Percentiles rank a stretch among this genome's conserved stretches.
Conservation (phyloP, 1,140 invertebrate genomes). For the Drosophila punjabiensis region DNA sequence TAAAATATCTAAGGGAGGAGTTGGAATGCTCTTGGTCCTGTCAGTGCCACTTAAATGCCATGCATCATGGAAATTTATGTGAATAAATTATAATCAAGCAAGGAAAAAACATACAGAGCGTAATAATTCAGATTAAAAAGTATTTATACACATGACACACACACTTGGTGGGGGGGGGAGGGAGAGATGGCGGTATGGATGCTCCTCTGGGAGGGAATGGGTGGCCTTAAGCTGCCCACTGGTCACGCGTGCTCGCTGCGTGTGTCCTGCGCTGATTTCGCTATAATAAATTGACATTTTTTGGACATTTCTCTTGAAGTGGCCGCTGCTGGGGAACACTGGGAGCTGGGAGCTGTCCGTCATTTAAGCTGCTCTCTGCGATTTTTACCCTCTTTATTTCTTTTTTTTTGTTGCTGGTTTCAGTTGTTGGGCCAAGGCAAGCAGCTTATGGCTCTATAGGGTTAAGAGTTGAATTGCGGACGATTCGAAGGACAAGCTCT, state of each 20-base stretch:
- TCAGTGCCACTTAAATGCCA: constrained; percentile 74
- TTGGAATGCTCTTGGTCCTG: constrained; percentile 48
- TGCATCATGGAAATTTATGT: constrained; percentile 78
- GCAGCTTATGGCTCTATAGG: constrained; percentile 26
- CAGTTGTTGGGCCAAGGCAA: constrained; percentile 12
- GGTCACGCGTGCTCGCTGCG: constrained; percentile 54
- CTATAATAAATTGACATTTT: constrained; percentile 77
- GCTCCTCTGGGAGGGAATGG: constrained; percentile 5
- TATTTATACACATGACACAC: constrained; percentile 72
- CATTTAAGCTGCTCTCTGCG: constrained; percentile 49
- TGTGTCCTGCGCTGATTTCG: constrained; percentile 66
- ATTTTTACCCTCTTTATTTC: constrained; percentile 28
- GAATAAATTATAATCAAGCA: constrained; percentile 76
- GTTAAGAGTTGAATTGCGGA: constrained; percentile 16
- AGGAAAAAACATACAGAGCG: constrained; percentile 45
- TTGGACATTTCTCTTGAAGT: constrained; percentile 50
- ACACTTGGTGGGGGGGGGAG: background rate
- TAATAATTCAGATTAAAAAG: constrained; percentile 80
- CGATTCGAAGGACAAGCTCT: constrained; percentile 2
- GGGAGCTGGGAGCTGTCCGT: constrained; percentile 53
- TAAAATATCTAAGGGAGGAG: constrained; percentile 45
- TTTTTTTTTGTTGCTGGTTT: constrained; percentile 16
- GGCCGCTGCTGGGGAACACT: constrained; percentile 12
- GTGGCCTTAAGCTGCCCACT: constrained; percentile 31
- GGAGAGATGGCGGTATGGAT: background rate